Conservation (phyloP, 2,888 invertebrate species). For the Cerastis rubricosa region DNA sequence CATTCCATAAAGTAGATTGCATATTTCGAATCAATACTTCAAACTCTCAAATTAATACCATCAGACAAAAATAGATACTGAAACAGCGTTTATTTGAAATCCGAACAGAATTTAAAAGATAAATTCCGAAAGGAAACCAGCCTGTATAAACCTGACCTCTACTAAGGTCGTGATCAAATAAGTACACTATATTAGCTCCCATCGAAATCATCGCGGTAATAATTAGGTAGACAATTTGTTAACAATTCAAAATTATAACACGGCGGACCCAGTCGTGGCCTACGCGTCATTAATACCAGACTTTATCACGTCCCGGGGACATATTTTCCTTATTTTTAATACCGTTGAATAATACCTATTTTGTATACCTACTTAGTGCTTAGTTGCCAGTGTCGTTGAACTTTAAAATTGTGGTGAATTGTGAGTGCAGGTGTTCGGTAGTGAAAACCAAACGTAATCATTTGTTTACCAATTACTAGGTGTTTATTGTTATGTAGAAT, state of each 20-base stretch:
- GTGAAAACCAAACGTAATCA: slow-evolving; percentile 5
- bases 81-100: background rate
- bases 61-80: background rate
- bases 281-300: slow-evolving; percentile 38
- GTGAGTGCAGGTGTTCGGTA: slow-evolving; percentile 4
- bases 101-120: background rate
- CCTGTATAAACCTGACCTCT: slow-evolving; percentile 59
- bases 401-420: slow-evolving; percentile 12
- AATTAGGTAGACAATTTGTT: slow-evolving; percentile 77
- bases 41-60: background rate
- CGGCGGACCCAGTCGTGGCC: slow-evolving; percentile 40
- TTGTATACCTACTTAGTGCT: slow-evolving; percentile 7
- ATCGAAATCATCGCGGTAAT: slow-evolving; percentile 78
- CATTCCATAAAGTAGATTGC: background rate
- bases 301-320: slow-evolving; percentile 38
- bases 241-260: slow-evolving; percentile 63
- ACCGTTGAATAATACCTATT: background rate
- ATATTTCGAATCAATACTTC: background rate
- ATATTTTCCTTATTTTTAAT: slow-evolving; percentile 56
- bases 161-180: slow-evolving; percentile 67
- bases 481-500: slow-evolving; percentile 19
- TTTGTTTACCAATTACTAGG: background rate
- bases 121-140: slow-evolving; percentile 27
- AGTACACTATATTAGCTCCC: slow-evolving; percentile 72
- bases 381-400: slow-evolving; percentile 18